Conservation (phyloP, 2,113 vertebrate species). For the Platysternon megacephalum region DNA sequence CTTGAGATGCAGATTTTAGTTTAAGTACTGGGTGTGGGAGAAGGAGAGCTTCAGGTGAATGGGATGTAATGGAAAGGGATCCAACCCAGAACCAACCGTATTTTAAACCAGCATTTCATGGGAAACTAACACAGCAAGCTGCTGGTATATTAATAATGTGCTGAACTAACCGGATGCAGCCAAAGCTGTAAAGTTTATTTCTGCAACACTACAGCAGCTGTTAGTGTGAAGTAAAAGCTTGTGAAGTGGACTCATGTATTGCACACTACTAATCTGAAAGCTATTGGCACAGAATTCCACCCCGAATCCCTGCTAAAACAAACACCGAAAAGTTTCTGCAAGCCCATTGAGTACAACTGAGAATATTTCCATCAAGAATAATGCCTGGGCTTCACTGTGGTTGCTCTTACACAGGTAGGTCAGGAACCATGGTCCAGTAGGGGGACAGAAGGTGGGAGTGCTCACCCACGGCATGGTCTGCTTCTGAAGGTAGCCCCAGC, state of each 20-base stretch:
- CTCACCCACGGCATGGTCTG: not conserved
- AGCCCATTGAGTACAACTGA: constrained; percentile 38
- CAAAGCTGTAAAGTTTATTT: constrained; percentile 62
- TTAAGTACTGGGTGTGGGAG: not conserved
- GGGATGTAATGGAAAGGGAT: constrained; percentile 19
- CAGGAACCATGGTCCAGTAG: not conserved
- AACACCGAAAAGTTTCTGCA: constrained; percentile 45
- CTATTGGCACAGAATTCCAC: constrained; percentile 47
- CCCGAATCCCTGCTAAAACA: constrained; percentile 54
- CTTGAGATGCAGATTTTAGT: constrained; percentile 4
- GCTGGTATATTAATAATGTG: constrained; percentile 69
- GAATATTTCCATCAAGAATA: constrained; percentile 35
- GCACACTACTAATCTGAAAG: constrained; percentile 59
- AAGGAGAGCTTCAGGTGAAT: not conserved
- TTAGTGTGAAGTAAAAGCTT: constrained; percentile 59
- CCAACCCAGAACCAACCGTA: constrained; percentile 24
- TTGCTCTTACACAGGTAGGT: not conserved
- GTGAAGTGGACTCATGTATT: constrained; percentile 52
- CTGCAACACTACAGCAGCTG: constrained; percentile 65
- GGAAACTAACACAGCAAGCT: constrained; percentile 68
- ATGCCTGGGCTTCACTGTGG: not conserved
- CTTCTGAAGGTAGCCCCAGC: not conserved
- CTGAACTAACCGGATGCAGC: constrained; percentile 73
- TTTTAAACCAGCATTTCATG: constrained; percentile 4
- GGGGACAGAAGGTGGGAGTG: not conserved